phyloP scores from a whole-genome alignment of 2,797 vertebrate genomes.

The Syngnathus acus region DNA sequence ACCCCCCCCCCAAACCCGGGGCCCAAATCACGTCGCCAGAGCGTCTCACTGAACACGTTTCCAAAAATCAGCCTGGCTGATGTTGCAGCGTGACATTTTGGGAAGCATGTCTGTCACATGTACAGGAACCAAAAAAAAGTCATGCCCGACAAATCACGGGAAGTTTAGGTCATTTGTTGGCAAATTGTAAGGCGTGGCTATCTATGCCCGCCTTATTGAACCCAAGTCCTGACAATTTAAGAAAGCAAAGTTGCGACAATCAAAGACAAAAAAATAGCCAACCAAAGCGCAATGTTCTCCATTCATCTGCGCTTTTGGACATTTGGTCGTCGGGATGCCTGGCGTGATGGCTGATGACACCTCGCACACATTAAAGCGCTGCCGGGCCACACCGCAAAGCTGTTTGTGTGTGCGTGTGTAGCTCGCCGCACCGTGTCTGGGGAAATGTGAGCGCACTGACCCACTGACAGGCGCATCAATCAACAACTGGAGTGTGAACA shows the following conservation, averaged over 20 bases:
- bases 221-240: not conserved
- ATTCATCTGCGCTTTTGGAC: too few species aligned
- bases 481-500: slow-evolving; percentile 31
- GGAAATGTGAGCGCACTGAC: slow-evolving; percentile 48
- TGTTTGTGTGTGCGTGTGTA: not conserved
- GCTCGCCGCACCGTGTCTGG: slow-evolving; percentile 36
- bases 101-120: not conserved
- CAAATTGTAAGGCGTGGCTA: not conserved
- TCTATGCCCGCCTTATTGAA: not conserved
- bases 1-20: too few species aligned
- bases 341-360: slow-evolving; percentile 12
- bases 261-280: too few species aligned
- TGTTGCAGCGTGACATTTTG: not conserved
- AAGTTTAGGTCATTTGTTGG: not conserved
- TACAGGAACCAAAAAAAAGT: not conserved
- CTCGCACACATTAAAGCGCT: slow-evolving; percentile 1
- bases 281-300: too few species aligned
- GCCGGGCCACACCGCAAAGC: slow-evolving; percentile 5
- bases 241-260: too few species aligned
- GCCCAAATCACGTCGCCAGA: not conserved
- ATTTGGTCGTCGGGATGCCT: not conserved
- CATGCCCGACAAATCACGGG: not conserved
- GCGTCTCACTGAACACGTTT: not conserved
- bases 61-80: not conserved
- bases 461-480: slow-evolving; percentile 53